Percentiles rank a stretch among this genome's conserved stretches.
Evolutionary conservation across 1,140 invertebrate species (phyloP).

Genomic region (Pomacea maculata): DNA sequence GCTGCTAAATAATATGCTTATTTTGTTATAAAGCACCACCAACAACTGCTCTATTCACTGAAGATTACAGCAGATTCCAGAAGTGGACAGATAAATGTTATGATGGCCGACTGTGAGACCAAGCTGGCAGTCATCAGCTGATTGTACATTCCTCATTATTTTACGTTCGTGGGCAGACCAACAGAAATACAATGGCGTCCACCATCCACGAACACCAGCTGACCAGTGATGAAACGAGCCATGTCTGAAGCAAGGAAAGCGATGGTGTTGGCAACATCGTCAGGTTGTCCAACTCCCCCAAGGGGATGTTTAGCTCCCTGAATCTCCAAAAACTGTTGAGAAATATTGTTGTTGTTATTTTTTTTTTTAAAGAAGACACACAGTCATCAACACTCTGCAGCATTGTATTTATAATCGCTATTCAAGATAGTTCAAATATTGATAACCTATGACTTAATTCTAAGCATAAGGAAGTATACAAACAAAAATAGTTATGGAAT

Average conservation of each 20-base stretch:
- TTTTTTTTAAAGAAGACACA: too few relatives aligned
- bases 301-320: slow-evolving; percentile 71
- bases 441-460: not conserved
- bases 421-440: not conserved
- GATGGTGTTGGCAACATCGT: slow-evolving; percentile 82
- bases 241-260: slow-evolving; percentile 82
- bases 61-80: too few relatives aligned
- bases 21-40: too few relatives aligned
- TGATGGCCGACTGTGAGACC: too few relatives aligned
- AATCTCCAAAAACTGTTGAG: slow-evolving; percentile 32
- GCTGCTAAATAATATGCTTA: too few relatives aligned
- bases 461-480: not conserved
- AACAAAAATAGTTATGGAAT: not conserved
- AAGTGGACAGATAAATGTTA: too few relatives aligned
- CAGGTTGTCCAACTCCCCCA: slow-evolving; percentile 77
- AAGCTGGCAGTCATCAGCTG: not conserved
- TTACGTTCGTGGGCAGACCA: slow-evolving; percentile 17
- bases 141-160: not conserved
- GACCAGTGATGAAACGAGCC: slow-evolving; percentile 83
- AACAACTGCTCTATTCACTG: too few relatives aligned
- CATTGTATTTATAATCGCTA: not conserved
- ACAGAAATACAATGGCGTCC: slow-evolving; percentile 79
- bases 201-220: slow-evolving; percentile 83
- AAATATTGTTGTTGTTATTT: not conserved
- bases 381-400: too few relatives aligned